Evolutionary conservation across 2,888 invertebrate species (phyloP), one percentile per base, ranked within the genome.

Genomic region (Apantesis nais): DNA sequence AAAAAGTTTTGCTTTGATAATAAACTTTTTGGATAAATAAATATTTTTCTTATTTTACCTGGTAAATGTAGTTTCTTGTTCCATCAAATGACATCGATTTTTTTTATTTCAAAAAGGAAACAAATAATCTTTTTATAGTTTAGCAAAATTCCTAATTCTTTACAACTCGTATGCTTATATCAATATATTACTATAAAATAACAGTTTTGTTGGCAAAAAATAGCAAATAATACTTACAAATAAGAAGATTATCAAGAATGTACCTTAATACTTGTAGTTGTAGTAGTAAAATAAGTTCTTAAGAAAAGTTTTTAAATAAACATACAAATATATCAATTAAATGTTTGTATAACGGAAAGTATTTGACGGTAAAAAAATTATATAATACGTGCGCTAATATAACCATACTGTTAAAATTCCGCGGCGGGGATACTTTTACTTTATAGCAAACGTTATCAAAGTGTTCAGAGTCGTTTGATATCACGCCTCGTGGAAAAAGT

Each of bases 401-500:
- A 74, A 72, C 63, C 25, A 29, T 58, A 66, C 48, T 60, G 65
- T 64, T 63, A 70, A 70, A 76, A 68, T 60, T 58, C 60, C 22
- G 61, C 58, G 25, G 67, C 25, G 44, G 68, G 62, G 29, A 70
- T 67, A 67, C 68, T 25, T 55, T 55, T 25, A 55, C 55, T 55
- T 25, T 55, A 55, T 55, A 55, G 25, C 25, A 55, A 55, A 55
- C 55, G 55, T 55, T 55, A 55, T 58, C 58, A 58, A 58, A 29
- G 25, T 67, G 74, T 71, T 62, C 62, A 31, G 62, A 44, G 69
- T 62, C 66, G 63, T 77, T 73, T 73, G 75, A 71, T 72, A 75
- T 71, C 66, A 73, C 67, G 67, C 72, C 69, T 68, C 55, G 68
- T 60, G 73, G 68, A 73, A 75, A 73, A 73, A 72, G 72, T 58